Evolutionary conservation across 2,797 vertebrate genomes (phyloP).

Genomic region (Phataginus tricuspis): DNA sequence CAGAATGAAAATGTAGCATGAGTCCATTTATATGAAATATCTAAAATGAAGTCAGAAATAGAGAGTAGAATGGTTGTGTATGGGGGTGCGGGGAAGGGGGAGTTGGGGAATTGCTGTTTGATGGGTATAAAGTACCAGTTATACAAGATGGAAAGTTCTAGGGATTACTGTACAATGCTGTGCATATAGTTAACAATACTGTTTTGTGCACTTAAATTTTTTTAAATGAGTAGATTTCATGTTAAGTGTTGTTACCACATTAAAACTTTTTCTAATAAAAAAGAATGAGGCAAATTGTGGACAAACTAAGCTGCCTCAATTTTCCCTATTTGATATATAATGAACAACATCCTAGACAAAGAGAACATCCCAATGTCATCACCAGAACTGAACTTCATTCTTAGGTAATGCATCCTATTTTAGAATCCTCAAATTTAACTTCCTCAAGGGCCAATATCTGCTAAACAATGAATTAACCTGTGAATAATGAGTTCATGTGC

Average conservation of each 20-base stretch:
- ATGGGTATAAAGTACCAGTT: background rate
- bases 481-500: background rate
- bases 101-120: background rate
- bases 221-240: background rate
- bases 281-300: background rate
- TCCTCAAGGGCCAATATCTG: background rate
- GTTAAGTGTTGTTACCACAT: background rate
- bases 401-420: background rate
- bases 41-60: background rate
- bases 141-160: background rate
- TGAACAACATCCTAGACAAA: background rate
- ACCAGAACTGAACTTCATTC: background rate
- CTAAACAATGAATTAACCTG: background rate
- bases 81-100: no score
- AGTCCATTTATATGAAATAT: background rate
- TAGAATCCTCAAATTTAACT: background rate
- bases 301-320: background rate
- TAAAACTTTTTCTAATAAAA: background rate
- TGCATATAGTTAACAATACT: background rate
- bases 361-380: fast-evolving
- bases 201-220: background rate
- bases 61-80: background rate
- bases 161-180: background rate
- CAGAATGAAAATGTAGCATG: background rate
- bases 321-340: background rate